Evolutionary conservation across 2,113 vertebrate species (phyloP).

Genomic region (Apteryx owenii): DNA sequence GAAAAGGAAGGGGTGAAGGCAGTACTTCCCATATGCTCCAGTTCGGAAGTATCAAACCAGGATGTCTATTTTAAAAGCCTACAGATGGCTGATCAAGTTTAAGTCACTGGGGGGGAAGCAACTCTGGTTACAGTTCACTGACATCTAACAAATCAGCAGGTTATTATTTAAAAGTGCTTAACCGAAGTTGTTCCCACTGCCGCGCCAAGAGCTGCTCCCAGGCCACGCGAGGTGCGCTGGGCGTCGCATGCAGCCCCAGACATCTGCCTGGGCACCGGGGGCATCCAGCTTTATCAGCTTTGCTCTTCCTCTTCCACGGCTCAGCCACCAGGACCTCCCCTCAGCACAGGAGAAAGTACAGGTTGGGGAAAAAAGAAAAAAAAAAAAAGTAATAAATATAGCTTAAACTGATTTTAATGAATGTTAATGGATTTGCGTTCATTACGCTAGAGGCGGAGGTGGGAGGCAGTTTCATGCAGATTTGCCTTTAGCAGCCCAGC

Average conservation of each 20-base stretch:
- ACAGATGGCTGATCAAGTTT: not conserved
- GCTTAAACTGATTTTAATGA: not conserved
- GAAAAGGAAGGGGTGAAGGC: not conserved
- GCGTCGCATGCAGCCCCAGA: too few species aligned
- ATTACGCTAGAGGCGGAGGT: too few species aligned
- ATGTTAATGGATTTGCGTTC: not conserved
- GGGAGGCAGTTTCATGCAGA: not conserved
- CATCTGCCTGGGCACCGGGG: too few species aligned
- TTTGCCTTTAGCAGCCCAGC: not conserved
- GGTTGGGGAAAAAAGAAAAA: not conserved
- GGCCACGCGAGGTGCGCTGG: too few species aligned
- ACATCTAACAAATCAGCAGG: rapidly evolving
- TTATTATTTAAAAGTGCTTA: too few species aligned
- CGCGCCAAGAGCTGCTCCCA: too few species aligned
- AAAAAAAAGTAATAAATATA: not conserved
- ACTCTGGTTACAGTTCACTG: rapidly evolving
- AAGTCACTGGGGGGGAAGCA: not conserved
- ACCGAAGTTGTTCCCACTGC: too few species aligned
- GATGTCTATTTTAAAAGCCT: rapidly evolving
- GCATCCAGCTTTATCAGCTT: too few species aligned
- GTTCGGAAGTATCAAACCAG: not conserved
- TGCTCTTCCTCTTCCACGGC: not conserved
- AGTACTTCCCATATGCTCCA: not conserved
- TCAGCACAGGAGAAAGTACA: not conserved
- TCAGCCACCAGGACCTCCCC: not conserved